Conservation (phyloP, 2,113 vertebrate genomes). For the Notiomystis cincta region DNA sequence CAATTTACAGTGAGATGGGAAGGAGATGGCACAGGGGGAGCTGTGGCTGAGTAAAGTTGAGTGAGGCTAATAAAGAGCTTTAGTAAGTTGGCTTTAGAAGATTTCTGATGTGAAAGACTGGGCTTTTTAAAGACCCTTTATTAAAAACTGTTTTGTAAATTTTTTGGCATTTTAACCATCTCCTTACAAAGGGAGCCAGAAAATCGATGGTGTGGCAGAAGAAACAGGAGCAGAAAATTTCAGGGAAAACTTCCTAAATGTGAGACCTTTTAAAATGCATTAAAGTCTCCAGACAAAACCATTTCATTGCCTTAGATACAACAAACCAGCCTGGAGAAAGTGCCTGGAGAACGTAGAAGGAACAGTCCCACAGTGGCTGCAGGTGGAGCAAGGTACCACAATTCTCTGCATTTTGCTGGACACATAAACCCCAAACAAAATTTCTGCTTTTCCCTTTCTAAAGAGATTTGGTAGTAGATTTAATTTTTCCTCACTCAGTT, state of each 20-base stretch:
- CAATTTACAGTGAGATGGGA: not conserved
- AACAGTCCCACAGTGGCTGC: not conserved
- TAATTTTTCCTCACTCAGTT: not conserved
- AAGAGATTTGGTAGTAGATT: not conserved
- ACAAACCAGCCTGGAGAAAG: not conserved
- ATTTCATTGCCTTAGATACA: not conserved
- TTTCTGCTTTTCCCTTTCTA: not conserved
- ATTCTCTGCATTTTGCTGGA: not conserved
- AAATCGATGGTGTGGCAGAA: not conserved
- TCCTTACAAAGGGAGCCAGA: not conserved
- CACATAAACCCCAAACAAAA: not conserved
- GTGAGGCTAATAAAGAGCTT: not conserved
- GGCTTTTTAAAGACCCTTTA: not conserved
- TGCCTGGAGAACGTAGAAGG: accelerated
- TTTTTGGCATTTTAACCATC: not conserved
- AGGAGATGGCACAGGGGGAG: not conserved
- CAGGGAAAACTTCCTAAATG: not conserved
- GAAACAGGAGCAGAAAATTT: not conserved
- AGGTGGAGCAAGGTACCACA: accelerated
- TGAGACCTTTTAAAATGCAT: not conserved
- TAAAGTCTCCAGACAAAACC: not conserved
- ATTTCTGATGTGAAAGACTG: not conserved
- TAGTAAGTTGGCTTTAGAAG: not conserved
- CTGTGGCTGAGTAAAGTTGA: not conserved
- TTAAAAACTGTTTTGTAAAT: not conserved